These are phyloP conservation scores for Napeogenes sylphis DNA, from an alignment of 2,888 invertebrate species.

Conservation along the genomic window DNA sequence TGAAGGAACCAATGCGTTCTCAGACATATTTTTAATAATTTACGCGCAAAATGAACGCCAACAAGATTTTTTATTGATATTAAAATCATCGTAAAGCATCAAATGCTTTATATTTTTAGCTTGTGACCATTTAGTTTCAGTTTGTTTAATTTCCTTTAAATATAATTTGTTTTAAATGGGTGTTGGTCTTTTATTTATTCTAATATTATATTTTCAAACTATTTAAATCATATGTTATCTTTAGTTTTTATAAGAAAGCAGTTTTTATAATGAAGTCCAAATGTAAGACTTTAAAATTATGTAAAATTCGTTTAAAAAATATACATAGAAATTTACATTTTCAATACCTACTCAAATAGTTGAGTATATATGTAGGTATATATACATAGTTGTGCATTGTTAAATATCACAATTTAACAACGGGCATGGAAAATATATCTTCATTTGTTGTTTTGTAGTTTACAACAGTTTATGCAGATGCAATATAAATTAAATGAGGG, in stretches of 20 bases:
- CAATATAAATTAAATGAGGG: neutral
- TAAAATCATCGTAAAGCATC: conserved; percentile 54
- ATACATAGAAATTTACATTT: no score
- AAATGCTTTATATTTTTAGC: conserved; percentile 62
- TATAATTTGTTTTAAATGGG: conserved; percentile 60
- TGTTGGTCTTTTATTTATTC: conserved; percentile 10
- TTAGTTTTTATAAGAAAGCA: no score
- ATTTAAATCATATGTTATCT: neutral
- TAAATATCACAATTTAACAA: no score
- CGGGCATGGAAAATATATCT: no score
- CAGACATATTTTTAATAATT: conserved; percentile 59
- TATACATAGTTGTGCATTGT: no score
- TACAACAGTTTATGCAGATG: no score
- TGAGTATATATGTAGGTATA: no score
- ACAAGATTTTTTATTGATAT: conserved; percentile 42
- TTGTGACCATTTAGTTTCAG: conserved; percentile 67
- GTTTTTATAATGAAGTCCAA: no score
- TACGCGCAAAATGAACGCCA: conserved; percentile 56
- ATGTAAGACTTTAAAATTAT: no score
- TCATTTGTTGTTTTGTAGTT: no score
- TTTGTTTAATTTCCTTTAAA: conserved; percentile 71
- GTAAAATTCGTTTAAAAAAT: no score
- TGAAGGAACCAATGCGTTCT: conserved; percentile 59
- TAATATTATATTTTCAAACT: neutral
- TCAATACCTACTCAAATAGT: no score